Conservation (phyloP, 1,140 invertebrate species). For the Dufourea novaeangliae region DNA sequence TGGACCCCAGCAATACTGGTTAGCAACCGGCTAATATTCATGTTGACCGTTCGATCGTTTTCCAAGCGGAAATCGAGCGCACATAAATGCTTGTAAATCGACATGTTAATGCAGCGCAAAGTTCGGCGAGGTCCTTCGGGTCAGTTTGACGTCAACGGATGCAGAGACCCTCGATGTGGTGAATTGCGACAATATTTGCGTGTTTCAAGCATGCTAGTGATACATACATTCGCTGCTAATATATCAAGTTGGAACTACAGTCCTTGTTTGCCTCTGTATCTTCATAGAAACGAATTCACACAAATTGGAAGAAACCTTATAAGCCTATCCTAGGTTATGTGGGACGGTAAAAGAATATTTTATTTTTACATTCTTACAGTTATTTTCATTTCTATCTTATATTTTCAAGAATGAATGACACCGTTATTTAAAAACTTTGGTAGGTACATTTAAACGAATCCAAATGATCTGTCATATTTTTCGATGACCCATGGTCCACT, state of each 20-base stretch:
- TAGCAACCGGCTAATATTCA: neutral
- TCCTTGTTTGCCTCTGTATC: neutral
- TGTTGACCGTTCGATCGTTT: neutral
- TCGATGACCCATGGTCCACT: slow-evolving; percentile 36
- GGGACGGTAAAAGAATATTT: no score
- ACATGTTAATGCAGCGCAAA: slow-evolving; percentile 70
- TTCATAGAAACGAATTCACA: neutral
- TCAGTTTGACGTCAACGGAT: slow-evolving; percentile 78
- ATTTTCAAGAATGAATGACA: no score
- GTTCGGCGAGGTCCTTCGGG: slow-evolving; percentile 76
- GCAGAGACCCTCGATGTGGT: slow-evolving; percentile 70
- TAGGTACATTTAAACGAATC: neutral
- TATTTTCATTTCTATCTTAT: no score
- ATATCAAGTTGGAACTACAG: neutral
- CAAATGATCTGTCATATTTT: neutral
- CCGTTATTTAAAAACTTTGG: no score
- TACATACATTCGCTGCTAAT: neutral
- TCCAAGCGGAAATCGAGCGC: slow-evolving; percentile 42
- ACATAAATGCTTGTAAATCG: slow-evolving; percentile 69
- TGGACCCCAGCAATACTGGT: neutral
- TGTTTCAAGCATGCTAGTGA: neutral
- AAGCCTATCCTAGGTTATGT: neutral
- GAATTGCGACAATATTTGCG: slow-evolving; percentile 40
- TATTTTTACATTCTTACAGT: no score
- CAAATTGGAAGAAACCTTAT: neutral